Evolutionary conservation across 2,797 vertebrate genomes (phyloP).

Genomic region (Enteromius anoplus): DNA sequence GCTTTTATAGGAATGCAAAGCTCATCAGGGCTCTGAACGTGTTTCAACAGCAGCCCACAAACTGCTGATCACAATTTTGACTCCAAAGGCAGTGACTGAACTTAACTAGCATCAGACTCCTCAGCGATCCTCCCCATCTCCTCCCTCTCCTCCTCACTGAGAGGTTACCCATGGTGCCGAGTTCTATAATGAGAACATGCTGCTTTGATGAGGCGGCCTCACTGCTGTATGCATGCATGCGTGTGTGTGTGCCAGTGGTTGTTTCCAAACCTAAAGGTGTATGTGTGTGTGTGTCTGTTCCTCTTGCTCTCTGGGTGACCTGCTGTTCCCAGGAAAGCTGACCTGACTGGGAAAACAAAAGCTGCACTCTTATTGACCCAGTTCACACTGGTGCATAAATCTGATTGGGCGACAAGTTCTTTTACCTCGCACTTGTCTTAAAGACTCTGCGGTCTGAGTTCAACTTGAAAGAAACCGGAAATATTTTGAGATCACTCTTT

Average conservation of each 20-base stretch:
- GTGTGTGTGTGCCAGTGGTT: slow-evolving; percentile 1
- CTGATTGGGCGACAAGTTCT: slow-evolving; percentile 27
- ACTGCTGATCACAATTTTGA: slow-evolving; percentile 48
- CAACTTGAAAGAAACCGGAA: slow-evolving; percentile 19
- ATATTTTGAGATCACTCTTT: slow-evolving; percentile 38
- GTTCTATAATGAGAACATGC: slow-evolving; percentile 35
- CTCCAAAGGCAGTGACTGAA: slow-evolving; percentile 51
- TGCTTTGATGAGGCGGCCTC: slow-evolving; percentile 33
- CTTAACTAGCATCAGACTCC: slow-evolving; percentile 32
- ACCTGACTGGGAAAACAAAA: slow-evolving; percentile 43
- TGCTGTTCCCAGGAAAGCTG: slow-evolving; percentile 25
- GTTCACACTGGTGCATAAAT: slow-evolving; percentile 41
- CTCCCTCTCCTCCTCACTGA: slow-evolving; percentile 13
- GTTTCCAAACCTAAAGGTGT: background rate
- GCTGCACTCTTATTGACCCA: slow-evolving; percentile 34
- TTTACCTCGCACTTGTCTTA: slow-evolving; percentile 25
- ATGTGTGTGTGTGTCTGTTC: slow-evolving; percentile 16
- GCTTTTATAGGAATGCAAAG: slow-evolving; percentile 70
- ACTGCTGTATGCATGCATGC: background rate
- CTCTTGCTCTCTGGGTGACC: slow-evolving; percentile 20
- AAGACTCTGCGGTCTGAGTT: slow-evolving; percentile 41
- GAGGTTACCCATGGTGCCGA: slow-evolving; percentile 21
- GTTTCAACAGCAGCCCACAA: slow-evolving; percentile 71
- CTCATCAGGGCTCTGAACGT: slow-evolving; percentile 61
- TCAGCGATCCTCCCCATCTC: slow-evolving; percentile 5